Evolutionary conservation across 2,797 vertebrate species (phyloP), one percentile per base, ranked within the genome.

Genomic region (Schizopygopsis malacanthus): DNA sequence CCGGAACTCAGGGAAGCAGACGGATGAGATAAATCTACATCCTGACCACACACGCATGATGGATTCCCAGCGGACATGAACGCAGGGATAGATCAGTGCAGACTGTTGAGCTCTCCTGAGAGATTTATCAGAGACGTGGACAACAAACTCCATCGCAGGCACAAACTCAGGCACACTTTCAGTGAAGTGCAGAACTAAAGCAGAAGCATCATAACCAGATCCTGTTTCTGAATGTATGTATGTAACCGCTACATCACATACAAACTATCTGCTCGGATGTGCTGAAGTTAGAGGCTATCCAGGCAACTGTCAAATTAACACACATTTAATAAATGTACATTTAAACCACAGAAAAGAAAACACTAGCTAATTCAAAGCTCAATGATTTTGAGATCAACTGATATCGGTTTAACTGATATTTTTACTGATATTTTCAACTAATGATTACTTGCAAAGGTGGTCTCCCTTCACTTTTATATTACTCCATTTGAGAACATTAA

Each of bases 1-100:
- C 89, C 90, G 76, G 88, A 72, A 80, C 20, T 79, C 47, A 67
- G 22, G 18, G 47, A 65, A 20, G 47, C 45, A 65, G 76, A 87
- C 85, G 61, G 25, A 84, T n/a, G 77, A 83, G 28, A 93, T 94
- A 92, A 91, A 94, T 93, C 91, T 90, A 25, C 33, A 83, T 91
- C 83, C 87, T 75, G 43, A 88, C 84, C 86, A 92, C 91, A 76
- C 69, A 67, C 71, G 63, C 79, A 56, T 67, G 63, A 71, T 71
- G 41, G 69, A 63, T 79, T 79, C 37, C 39, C 54, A 28, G 22
- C n/a, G n/a, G 45, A 59, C 56, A 79, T 67, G 76, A 76, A 79
- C n/a, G 52, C 75, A 56, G 75, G 33, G 89, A 93, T 91, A 89
- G 89, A 91, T 92, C 89, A 90, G 79, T 10, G 81, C 22, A n/a